These are phyloP conservation scores for Gnathochromis pfefferi DNA, from an alignment of 2,113 vertebrate genomes.

Conservation along the genomic window DNA sequence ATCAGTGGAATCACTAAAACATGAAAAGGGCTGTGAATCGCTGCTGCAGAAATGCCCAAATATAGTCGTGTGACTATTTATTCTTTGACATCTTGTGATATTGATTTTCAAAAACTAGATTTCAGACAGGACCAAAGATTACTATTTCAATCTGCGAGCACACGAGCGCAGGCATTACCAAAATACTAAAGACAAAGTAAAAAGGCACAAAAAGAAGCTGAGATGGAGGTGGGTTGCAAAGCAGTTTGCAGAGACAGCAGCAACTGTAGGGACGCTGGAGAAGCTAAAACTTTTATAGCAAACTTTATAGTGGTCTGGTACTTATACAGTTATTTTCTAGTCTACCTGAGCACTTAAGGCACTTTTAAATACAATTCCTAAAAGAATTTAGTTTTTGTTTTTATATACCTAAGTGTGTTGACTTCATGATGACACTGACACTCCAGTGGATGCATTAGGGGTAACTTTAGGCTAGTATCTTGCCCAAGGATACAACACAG, in stretches of 20 bases:
- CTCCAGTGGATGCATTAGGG: not conserved
- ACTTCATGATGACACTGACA: not conserved
- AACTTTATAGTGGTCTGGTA: not conserved
- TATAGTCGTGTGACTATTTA: not conserved
- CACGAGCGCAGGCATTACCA: not conserved
- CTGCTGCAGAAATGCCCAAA: not conserved
- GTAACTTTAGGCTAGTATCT: not conserved
- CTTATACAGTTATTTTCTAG: not conserved
- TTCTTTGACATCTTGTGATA: not conserved
- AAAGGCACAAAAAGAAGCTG: not conserved
- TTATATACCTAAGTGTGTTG: not conserved
- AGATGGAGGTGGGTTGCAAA: not conserved
- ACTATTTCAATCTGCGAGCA: not conserved
- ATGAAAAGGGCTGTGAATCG: not conserved
- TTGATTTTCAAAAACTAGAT: not conserved
- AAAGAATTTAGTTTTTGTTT: fast-evolving
- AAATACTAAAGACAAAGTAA: not conserved
- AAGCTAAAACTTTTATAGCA: not conserved
- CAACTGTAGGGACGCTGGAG: not conserved
- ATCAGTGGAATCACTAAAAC: not conserved
- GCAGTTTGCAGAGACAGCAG: not conserved
- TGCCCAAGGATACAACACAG: not conserved
- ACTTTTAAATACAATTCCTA: not conserved
- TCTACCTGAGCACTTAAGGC: not conserved
- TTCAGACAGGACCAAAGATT: not conserved